Evolutionary conservation across 1,140 invertebrate genomes (phyloP), one percentile per base, ranked within the genome.

Genomic region (Chlorops oryzae): DNA sequence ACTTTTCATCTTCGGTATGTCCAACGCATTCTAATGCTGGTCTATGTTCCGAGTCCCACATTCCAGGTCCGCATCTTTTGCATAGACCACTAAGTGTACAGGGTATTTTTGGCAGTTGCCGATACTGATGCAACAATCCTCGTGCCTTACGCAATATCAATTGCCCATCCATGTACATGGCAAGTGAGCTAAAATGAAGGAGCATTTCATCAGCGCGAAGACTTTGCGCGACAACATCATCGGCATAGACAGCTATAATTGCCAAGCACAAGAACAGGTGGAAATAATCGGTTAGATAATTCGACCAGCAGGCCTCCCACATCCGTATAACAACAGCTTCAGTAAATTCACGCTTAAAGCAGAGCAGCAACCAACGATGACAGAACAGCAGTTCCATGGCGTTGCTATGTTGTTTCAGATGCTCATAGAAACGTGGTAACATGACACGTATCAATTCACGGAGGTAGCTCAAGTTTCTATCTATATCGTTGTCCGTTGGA

Each of bases 261-360:
- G 92, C 88, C 40, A 92, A 78, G 62, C 90, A 92, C 12, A 95
- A 79, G 72, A 95, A 96, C 57, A 95, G 72, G 66, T 95, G 90
- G 73, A 95, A 95, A 66, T 93, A 91, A 70, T 93, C 87, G 0
- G 91, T 95, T 64, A 92, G 80, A 72, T 92, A 93, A 69, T 91
- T 90, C 0, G 91, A 85, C 92, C 92, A 96, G 69, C 92, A 96
- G 1, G 90, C 85, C 73, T 95, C 91, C 91, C 92, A 96, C 83
- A 94, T 92, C 20, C 84, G 78, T 4, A 94, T 77, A 1, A 90
- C 88, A 38, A 90, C 85, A 12, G 81, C 80, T 64, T 92, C 90
- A 3, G 87, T 85, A 62, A 95, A 96, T 72, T 95, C 92, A 5
- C 91, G 79, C 60, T 92, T 91, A 62, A 91, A 86, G 69, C 90